Percentiles rank a stretch among this genome's conserved stretches.
Conservation (phyloP, 2,113 vertebrate species). For the Oreochromis tanganicae region DNA sequence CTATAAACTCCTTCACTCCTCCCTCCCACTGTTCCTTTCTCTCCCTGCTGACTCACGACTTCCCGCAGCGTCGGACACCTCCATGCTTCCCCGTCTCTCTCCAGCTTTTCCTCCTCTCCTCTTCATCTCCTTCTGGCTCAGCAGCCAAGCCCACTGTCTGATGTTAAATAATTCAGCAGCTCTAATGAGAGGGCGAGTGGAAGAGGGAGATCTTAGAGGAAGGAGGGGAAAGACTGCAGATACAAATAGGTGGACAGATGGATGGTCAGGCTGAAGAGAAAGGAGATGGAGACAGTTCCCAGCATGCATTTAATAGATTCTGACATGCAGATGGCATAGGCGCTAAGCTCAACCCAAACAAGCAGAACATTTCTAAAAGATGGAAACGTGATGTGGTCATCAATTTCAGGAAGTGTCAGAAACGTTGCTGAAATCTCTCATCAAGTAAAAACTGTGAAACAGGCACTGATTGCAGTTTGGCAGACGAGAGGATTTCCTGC, state of each 20-base stretch:
- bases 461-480: background rate
- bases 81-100: slow-evolving; percentile 10
- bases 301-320: background rate
- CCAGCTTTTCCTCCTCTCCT: background rate
- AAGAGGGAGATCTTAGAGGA: background rate
- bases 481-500: background rate
- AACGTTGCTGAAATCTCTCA: background rate
- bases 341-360: background rate
- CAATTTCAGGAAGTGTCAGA: background rate
- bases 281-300: background rate
- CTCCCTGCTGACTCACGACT: slow-evolving; percentile 56
- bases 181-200: slow-evolving; percentile 17
- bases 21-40: slow-evolving; percentile 7
- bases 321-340: background rate
- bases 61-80: slow-evolving; percentile 24
- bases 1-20: slow-evolving; percentile 14
- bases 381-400: background rate
- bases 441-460: background rate
- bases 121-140: slow-evolving; percentile 24
- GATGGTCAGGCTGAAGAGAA: background rate
- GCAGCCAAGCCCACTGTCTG: slow-evolving; percentile 32
- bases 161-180: slow-evolving; percentile 69
- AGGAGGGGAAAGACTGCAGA: slow-evolving; percentile 14
- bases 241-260: slow-evolving; percentile 25
- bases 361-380: background rate